A percentile compares a stretch with the other conserved stretches of the same genome.
phyloP scores from a whole-genome alignment of 2,113 vertebrate genomes.

The Dipodomys ordii region DNA sequence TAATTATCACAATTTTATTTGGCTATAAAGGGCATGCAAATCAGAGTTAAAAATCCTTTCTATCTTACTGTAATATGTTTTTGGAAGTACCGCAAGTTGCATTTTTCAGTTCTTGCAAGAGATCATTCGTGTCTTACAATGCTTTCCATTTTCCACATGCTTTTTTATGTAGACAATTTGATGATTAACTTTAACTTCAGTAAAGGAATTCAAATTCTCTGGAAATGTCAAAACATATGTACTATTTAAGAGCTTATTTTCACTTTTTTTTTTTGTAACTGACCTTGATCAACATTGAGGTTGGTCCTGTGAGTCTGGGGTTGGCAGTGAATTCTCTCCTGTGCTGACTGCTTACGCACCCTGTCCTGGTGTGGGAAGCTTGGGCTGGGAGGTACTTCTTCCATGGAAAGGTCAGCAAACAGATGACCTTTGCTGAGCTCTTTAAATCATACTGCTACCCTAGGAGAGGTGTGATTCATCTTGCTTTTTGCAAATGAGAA shows the following conservation, averaged over 20 bases:
- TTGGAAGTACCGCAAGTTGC: neutral
- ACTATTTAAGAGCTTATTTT: neutral
- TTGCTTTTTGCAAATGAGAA: neutral
- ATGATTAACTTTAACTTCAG: conserved; percentile 2
- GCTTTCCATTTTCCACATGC: neutral
- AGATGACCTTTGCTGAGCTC: neutral
- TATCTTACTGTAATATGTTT: neutral
- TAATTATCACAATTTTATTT: neutral
- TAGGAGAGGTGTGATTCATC: neutral
- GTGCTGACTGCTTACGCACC: neutral
- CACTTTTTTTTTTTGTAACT: neutral
- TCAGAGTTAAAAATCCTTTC: neutral
- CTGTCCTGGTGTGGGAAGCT: neutral
- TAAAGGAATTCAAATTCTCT: neutral
- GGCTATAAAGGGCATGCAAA: neutral
- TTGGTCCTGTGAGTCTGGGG: neutral
- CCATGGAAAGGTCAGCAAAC: neutral
- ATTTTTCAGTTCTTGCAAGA: neutral
- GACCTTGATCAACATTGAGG: neutral
- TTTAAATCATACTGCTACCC: neutral
- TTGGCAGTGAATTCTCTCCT: neutral
- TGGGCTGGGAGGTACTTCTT: neutral
- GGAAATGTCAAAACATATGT: neutral
- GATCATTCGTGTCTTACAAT: neutral
- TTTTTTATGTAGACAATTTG: neutral